Conservation (phyloP, 2,797 vertebrate species). For the Poecilia picta region DNA sequence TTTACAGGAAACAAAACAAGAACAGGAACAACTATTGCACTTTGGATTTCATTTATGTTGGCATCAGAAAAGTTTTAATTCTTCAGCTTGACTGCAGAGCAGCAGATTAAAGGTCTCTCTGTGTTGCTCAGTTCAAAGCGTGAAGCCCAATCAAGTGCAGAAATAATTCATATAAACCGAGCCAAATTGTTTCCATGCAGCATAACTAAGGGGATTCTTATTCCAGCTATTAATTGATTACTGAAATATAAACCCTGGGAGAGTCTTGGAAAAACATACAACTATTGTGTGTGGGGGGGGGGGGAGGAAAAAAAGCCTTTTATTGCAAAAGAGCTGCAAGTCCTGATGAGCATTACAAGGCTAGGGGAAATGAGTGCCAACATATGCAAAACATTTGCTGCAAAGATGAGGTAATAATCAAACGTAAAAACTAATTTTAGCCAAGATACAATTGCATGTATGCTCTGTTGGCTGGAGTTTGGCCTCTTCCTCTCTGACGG, state of each 20-base stretch:
- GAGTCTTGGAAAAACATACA: slow-evolving; percentile 27
- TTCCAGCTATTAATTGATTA: slow-evolving; percentile 19
- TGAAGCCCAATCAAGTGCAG: background rate
- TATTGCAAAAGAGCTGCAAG: slow-evolving; percentile 45
- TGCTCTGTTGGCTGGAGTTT: slow-evolving; percentile 15
- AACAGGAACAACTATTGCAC: background rate
- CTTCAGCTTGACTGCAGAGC: slow-evolving; percentile 14
- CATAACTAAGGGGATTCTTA: slow-evolving; percentile 1
- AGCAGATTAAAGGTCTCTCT: background rate
- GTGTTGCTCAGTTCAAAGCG: background rate
- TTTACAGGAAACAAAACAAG: background rate
- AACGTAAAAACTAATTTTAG: slow-evolving; percentile 28
- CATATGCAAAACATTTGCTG: slow-evolving; percentile 45
- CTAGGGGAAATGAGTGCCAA: slow-evolving; percentile 48
- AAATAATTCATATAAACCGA: background rate
- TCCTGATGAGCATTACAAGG: slow-evolving; percentile 47
- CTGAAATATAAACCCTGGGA: slow-evolving; percentile 33
- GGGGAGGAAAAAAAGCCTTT: slow-evolving; percentile 28
- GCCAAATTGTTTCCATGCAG: slow-evolving; percentile 5
- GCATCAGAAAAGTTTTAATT: slow-evolving; percentile 13
- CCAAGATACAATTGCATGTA: slow-evolving; percentile 35
- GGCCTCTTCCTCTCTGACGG: slow-evolving; percentile 23
- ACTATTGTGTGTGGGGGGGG: slow-evolving; percentile 5
- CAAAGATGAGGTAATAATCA: slow-evolving; percentile 36
- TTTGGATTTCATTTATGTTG: slow-evolving; percentile 11